Evolutionary conservation across 1,140 invertebrate species (phyloP), one percentile per base, ranked within the genome.

Genomic region (Druon quercuslanigerum): DNA sequence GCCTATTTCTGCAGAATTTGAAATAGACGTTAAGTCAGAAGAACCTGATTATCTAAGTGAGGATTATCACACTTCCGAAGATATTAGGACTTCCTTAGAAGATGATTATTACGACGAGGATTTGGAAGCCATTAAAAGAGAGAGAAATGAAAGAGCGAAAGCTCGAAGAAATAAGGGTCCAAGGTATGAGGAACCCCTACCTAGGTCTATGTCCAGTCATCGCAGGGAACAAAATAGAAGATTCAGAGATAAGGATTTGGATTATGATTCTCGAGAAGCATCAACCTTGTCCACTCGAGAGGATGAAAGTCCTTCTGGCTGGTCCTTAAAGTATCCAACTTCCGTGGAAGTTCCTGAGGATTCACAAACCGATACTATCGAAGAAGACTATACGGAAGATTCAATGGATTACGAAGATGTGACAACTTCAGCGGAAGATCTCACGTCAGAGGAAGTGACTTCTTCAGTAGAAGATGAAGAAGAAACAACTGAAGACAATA

Each of bases 401-500:
- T 52, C 72, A 16, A 13, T 7, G 17, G 17, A 76, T 66, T 33
- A 71, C 14, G 14, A 20, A 17, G 50, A 60, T 13, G 50, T 46
- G 8, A 71, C n/a, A 70, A 74, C 70, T 8, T 72, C 57, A 16
- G 60, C 7, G 33, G 60, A 66, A 25, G 54, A 70, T 76, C 7
- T 60, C 16, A 54, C 78, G 56, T 70, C 54, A 73, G 76, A 75
- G 50, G 54, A 74, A 71, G 70, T 54, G 70, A 72, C 70, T 33
- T 19, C 71, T 66, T 20, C 54, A 54, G 60, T 51, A 13, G 13
- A 33, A 8, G 54, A 52, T 51, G 17, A 71, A 70, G 46, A 51
- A 54, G 75, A 72, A 33, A 19, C 20, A 5, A 19, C 25, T 33
- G 19, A 57, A 14, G 51, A 51, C 19, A 25, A 51, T 50, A 50